Evolutionary conservation across 2,888 invertebrate genomes (phyloP).

Genomic region (Dryobotodes eremita): DNA sequence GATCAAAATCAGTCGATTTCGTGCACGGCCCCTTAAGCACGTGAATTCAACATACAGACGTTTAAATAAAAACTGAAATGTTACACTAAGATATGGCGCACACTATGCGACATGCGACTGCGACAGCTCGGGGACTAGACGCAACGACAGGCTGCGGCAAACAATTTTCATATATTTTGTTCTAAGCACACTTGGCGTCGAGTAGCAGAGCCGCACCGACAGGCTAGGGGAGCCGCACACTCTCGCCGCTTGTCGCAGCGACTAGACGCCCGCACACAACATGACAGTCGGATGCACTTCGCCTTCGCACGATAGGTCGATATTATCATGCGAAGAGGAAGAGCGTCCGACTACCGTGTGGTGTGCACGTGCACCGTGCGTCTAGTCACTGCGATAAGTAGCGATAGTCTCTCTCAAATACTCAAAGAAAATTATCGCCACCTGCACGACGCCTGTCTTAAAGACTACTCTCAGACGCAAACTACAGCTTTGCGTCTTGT

Average conservation of each 20-base stretch:
- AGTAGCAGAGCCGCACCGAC: not conserved
- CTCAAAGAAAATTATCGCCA: not conserved
- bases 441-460: not conserved
- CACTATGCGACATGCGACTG: not conserved
- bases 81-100: not conserved
- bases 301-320: not conserved
- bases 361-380: too few species aligned
- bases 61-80: not conserved
- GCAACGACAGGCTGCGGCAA: not conserved
- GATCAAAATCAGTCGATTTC: too few species aligned
- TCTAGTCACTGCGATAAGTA: too few species aligned
- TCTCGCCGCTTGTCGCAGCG: not conserved
- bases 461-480: not conserved
- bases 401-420: not conserved
- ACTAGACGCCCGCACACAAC: not conserved
- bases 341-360: too few species aligned
- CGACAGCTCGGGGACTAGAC: not conserved
- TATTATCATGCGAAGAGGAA: too few species aligned
- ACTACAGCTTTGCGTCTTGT: not conserved
- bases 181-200: not conserved
- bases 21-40: too few species aligned
- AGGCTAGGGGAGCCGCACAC: not conserved
- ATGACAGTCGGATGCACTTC: not conserved
- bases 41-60: conserved; percentile 1
- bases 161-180: not conserved